Conservation (phyloP, 2,888 invertebrate genomes). For the Hesperia comma region DNA sequence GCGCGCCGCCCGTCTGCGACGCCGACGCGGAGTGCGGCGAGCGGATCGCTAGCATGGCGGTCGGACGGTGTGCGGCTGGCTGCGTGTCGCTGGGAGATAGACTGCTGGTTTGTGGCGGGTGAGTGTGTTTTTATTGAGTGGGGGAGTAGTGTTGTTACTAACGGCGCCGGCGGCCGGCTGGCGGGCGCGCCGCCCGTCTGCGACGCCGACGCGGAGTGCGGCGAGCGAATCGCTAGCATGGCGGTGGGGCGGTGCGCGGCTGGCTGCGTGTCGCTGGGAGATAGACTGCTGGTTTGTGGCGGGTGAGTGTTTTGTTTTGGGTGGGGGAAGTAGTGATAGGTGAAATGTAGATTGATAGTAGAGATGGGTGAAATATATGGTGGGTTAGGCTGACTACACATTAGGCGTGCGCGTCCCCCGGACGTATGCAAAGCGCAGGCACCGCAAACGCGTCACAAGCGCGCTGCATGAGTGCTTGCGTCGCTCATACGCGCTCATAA, state of each 20-base stretch:
- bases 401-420: too few species aligned
- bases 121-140: not conserved
- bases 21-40: slow-evolving; percentile 86
- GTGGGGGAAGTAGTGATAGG: too few species aligned
- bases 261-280: slow-evolving; percentile 88
- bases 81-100: slow-evolving; percentile 88
- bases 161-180: slow-evolving; percentile 89
- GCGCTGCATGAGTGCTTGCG: too few species aligned
- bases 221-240: slow-evolving; percentile 81
- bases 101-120: slow-evolving; percentile 90
- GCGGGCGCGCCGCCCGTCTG: slow-evolving; percentile 82
- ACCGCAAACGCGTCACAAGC: too few species aligned
- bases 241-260: slow-evolving; percentile 86
- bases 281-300: slow-evolving; percentile 91
- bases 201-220: slow-evolving; percentile 87
- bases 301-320: slow-evolving; percentile 45
- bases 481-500: too few species aligned
- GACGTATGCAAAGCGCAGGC: too few species aligned
- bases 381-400: too few species aligned
- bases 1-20: slow-evolving; percentile 84
- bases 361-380: too few species aligned
- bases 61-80: slow-evolving; percentile 88
- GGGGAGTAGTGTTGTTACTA: too few species aligned
- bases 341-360: too few species aligned
- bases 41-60: slow-evolving; percentile 79